phyloP scores from a whole-genome alignment of 2,888 invertebrate species.

The Dasysyrphus albostriatus region DNA sequence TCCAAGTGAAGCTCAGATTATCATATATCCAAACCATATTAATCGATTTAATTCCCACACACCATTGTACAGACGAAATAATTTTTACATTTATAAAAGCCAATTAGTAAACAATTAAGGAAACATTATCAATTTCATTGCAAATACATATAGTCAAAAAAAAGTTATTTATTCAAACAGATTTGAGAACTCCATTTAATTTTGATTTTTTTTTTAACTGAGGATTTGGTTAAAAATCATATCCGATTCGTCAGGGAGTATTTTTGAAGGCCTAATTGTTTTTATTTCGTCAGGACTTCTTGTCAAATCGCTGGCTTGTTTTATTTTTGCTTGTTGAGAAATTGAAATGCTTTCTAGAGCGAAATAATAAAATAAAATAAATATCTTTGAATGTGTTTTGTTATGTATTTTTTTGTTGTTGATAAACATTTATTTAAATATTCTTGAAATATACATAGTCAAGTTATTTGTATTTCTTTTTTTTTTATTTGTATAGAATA shows the following conservation, averaged over 20 bases:
- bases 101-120: not conserved
- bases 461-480: constrained; percentile 27
- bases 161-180: no score
- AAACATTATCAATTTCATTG: no score
- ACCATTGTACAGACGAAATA: not conserved
- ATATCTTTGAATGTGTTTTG: constrained; percentile 6
- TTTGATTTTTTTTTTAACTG: not conserved
- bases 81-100: not conserved
- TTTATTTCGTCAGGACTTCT: not conserved
- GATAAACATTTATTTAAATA: constrained; percentile 69
- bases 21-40: not conserved
- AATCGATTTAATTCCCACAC: not conserved
- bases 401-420: constrained; percentile 18
- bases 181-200: no score
- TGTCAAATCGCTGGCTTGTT: not conserved
- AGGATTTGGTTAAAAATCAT: not conserved
- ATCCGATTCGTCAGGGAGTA: not conserved
- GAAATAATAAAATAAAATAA: constrained; percentile 7
- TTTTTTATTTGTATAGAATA: constrained; percentile 19
- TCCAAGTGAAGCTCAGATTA: not conserved
- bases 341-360: not conserved
- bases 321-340: not conserved
- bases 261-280: constrained; percentile 11
- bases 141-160: no score
- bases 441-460: constrained; percentile 63